Percentiles rank a stretch among this genome's conserved stretches.
Evolutionary conservation across 2,888 invertebrate species (phyloP).

Genomic region (Hipparchia sbordonii): DNA sequence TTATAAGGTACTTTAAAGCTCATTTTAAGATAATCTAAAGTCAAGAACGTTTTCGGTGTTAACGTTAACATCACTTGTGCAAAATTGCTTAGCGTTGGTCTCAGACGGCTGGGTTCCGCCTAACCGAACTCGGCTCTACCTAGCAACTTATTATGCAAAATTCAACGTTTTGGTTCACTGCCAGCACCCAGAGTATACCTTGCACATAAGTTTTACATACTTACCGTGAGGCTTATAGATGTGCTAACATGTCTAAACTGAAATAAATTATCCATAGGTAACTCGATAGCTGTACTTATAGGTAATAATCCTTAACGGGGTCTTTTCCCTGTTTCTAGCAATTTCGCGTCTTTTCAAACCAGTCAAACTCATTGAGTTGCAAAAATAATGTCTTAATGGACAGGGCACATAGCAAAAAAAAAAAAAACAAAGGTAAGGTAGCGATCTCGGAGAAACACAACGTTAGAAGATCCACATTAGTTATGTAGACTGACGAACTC

Average conservation of each 20-base stretch:
- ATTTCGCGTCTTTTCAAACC: too few species aligned
- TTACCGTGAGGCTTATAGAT: neutral
- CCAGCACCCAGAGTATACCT: slow-evolving; percentile 58
- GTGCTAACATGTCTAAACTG: neutral
- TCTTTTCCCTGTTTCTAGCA: too few species aligned
- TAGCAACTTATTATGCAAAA: slow-evolving; percentile 67
- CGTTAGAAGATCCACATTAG: too few species aligned
- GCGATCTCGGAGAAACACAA: too few species aligned
- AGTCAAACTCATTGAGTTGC: too few species aligned
- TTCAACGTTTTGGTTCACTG: slow-evolving; percentile 77
- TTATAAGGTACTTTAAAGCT: neutral
- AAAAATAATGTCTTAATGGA: too few species aligned
- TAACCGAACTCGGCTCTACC: slow-evolving; percentile 53
- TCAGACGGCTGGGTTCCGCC: slow-evolving; percentile 58
- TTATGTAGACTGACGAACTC: too few species aligned
- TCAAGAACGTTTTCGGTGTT: slow-evolving; percentile 39
- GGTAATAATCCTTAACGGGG: too few species aligned
- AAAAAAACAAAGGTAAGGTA: too few species aligned
- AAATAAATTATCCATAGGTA: neutral
- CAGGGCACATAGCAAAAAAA: too few species aligned
- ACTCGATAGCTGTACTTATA: too few species aligned
- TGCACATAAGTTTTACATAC: neutral
- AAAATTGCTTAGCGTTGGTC: slow-evolving; percentile 66
- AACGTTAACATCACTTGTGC: slow-evolving; percentile 49
- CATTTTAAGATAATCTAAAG: slow-evolving; percentile 39